Conservation (phyloP, 2,113 vertebrate genomes). For the Terrapene triunguis region DNA sequence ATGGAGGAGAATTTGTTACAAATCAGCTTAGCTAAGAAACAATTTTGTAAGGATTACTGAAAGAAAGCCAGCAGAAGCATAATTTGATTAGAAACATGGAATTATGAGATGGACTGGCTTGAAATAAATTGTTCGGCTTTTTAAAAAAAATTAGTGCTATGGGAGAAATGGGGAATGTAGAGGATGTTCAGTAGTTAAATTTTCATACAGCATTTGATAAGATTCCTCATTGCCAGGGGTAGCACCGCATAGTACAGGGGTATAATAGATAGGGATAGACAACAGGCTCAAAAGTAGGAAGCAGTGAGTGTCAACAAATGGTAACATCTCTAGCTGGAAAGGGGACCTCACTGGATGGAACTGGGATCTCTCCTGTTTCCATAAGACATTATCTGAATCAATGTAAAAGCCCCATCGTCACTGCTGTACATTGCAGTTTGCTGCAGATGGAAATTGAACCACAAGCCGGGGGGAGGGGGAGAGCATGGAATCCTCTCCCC, state of each 20-base stretch:
- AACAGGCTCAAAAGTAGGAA: neutral
- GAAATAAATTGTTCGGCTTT: constrained; percentile 65
- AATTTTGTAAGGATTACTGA: constrained; percentile 36
- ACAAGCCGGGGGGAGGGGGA: accelerated
- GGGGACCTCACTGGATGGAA: neutral
- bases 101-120: constrained; percentile 44
- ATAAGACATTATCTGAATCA: neutral
- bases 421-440: neutral
- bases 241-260: neutral
- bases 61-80: constrained; percentile 41
- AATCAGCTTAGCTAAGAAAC: constrained; percentile 71
- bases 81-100: constrained; percentile 65
- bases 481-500: neutral
- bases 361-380: neutral
- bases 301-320: neutral
- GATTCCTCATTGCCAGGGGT: neutral
- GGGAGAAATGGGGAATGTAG: neutral
- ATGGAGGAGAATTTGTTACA: constrained; percentile 45
- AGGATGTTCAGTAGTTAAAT: neutral
- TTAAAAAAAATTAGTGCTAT: constrained; percentile 53
- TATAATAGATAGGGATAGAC: neutral
- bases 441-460: neutral
- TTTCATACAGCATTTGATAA: constrained; percentile 55
- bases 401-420: neutral
- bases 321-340: neutral